These are phyloP conservation scores for Leucoma salicis DNA, from an alignment of 2,888 invertebrate genomes.

Conservation along the genomic window DNA sequence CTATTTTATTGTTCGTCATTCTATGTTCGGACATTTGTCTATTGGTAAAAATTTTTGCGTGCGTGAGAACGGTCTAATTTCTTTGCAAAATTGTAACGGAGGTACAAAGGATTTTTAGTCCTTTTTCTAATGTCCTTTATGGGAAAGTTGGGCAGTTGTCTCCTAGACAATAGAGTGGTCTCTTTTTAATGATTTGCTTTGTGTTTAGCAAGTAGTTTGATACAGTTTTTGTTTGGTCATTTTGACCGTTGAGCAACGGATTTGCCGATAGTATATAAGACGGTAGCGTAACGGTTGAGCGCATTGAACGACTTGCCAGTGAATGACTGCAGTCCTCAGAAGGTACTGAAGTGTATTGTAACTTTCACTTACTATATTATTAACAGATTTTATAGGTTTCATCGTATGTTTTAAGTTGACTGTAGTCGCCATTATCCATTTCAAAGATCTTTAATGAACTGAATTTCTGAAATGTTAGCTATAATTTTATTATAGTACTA, in stretches of 20 bases:
- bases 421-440: too few relatives aligned
- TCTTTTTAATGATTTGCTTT: conserved; percentile 80
- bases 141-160: conserved; percentile 68
- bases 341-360: not conserved
- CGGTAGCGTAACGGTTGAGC: conserved; percentile 48
- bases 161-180: conserved; percentile 72
- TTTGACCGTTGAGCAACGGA: conserved; percentile 78
- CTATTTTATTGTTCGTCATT: conserved; percentile 73
- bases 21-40: conserved; percentile 63
- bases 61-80: conserved; percentile 79
- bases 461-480: too few relatives aligned
- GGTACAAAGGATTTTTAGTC: conserved; percentile 46
- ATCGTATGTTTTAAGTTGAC: too few relatives aligned
- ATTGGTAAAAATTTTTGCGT: conserved; percentile 75
- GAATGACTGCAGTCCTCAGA: conserved; percentile 5
- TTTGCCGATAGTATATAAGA: conserved; percentile 75
- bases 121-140: conserved; percentile 47
- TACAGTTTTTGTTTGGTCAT: conserved; percentile 70
- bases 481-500: too few relatives aligned
- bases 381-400: too few relatives aligned
- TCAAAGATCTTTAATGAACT: too few relatives aligned
- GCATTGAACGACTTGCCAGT: conserved; percentile 18
- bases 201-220: conserved; percentile 62
- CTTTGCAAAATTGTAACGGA: conserved; percentile 74
- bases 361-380: too few relatives aligned